Base-by-base conservation (phyloP, 1,140 invertebrate genomes). In the Telenomus remus region DNA sequence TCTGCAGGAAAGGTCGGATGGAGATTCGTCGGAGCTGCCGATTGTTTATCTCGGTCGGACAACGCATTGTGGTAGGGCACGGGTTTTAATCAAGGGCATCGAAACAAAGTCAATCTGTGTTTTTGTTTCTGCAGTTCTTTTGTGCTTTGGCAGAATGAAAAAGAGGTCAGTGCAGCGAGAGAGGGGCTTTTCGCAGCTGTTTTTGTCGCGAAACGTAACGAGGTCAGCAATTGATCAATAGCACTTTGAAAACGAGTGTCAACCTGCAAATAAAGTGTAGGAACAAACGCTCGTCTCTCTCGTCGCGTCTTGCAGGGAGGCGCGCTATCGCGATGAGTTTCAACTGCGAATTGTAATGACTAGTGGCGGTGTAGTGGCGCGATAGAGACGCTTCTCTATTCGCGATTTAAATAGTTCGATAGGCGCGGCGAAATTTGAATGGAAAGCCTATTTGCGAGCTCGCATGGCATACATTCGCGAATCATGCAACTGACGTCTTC, bases 381-480 rank as follows among this genome's bases (percentile, higher is more conserved):
- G 64, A 73, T 70, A 65, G 76, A 56, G 59, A 3, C 60, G 46
- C 75, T 78, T 78, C 76, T 53, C 59, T 73, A 76, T 68, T 72
- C 69, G 64, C 37, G 73, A 73, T 74, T 76, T 70, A 66, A 79
- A 79, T 76, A 76, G 73, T 76, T 79, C 73, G 78, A 79, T 79
- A 79, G 77, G 66, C 74, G 57, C 48, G 44, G 69, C 65, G 56
- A 76, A 27, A 76, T 79, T 79, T 77, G 70, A 79, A 79, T 79
- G 68, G 70, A 75, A n/a, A 77, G 74, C 78, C 74, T 76, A 76
- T 76, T 76, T 79, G 54, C 74, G 49, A 72, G 65, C 77, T 77
- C 66, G 77, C 66, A 80, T 81, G 80, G 79, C 79, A 82, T 82
- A 82, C 77, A 82, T 82, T 82, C 56, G 70, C 76, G 76, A 79